Evolutionary conservation across 2,113 vertebrate species (phyloP), one percentile per base, ranked within the genome.

Genomic region (Micronycteris hirsuta): DNA sequence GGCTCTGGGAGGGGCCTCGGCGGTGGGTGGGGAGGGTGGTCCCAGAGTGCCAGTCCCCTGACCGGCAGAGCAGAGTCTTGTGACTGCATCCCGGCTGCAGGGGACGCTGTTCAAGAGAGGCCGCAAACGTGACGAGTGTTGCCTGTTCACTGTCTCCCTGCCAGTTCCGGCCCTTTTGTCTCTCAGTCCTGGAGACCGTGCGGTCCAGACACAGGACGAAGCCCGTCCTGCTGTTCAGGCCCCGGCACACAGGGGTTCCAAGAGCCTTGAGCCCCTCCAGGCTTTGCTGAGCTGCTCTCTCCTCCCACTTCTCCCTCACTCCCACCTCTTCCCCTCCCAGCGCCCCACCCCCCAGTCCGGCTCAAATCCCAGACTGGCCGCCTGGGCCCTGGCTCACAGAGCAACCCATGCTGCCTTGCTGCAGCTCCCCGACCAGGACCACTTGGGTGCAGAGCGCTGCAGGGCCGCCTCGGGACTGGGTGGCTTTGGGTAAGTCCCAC

Each of bases 381-480:
- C 71, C 12, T 0, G 15, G 47, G 45, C 49, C 19, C 28, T 7
- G 45, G 56, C 56, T 24, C 36, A 10, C 28, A 2, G 1, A 6
- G 67, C 28, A 10, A 41, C 28, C 19, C 0, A 9, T 19, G 3
- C 14, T 3, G 19, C 12, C 54, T 63, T 11, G 17, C 33, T 8
- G 14, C 8, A 2, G 41, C 17, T 3, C 71, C 4, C 1, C 41
- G 71, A n/a, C 16, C 3, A 0, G 1, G 58, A 49, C 41, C 43
- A 41, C 73, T 7, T 1, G 52, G 19, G 15, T 28, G 2, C 7
- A 12, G 12, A 0, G 6, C 4, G 0, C 49, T 71, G 31, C n/a
- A 1, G 1, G 3, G 61, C 13, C 41, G 14, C 24, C 15, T 6
- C 0, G 3, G 28, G 11, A 5, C 83, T 24, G 24, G 26, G 38